Evolutionary conservation across 2,888 invertebrate species (phyloP).

Genomic region (Cephalotes varians): DNA sequence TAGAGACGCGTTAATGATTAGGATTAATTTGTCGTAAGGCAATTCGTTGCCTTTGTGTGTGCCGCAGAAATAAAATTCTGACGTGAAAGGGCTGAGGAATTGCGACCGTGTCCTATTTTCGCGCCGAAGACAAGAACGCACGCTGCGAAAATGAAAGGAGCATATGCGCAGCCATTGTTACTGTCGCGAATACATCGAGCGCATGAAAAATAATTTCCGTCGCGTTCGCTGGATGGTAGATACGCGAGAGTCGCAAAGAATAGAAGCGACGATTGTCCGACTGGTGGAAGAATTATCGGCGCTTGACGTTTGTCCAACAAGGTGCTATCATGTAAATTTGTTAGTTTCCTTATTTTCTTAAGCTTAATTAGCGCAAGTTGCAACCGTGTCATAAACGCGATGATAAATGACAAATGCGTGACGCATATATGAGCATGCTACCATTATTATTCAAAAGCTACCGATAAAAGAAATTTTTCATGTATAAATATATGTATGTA

Average conservation of each 20-base stretch:
- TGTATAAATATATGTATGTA: too few species aligned
- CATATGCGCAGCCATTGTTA: slow-evolving; percentile 39
- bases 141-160: slow-evolving; percentile 33
- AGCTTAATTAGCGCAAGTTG: slow-evolving; percentile 32
- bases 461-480: too few species aligned
- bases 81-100: slow-evolving; percentile 3
- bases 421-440: neutral
- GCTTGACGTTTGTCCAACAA: neutral
- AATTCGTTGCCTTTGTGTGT: neutral
- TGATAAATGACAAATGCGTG: slow-evolving; percentile 10
- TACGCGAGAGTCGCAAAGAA: neutral
- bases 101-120: slow-evolving; percentile 20
- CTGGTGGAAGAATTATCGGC: slow-evolving; percentile 23
- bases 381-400: slow-evolving; percentile 1
- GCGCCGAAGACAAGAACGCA: slow-evolving; percentile 8
- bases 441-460: neutral
- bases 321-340: slow-evolving; percentile 47
- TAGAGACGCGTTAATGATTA: neutral
- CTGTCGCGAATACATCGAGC: slow-evolving; percentile 9
- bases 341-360: slow-evolving; percentile 20
- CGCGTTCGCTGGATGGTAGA: slow-evolving; percentile 9
- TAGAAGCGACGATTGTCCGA: neutral
- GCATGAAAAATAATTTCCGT: slow-evolving; percentile 41
- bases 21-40: neutral
- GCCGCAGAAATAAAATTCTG: neutral